Percentiles rank a stretch among this genome's conserved stretches.
phyloP scores from a whole-genome alignment of 2,888 invertebrate genomes.

The Invenusta paracnida region DNA sequence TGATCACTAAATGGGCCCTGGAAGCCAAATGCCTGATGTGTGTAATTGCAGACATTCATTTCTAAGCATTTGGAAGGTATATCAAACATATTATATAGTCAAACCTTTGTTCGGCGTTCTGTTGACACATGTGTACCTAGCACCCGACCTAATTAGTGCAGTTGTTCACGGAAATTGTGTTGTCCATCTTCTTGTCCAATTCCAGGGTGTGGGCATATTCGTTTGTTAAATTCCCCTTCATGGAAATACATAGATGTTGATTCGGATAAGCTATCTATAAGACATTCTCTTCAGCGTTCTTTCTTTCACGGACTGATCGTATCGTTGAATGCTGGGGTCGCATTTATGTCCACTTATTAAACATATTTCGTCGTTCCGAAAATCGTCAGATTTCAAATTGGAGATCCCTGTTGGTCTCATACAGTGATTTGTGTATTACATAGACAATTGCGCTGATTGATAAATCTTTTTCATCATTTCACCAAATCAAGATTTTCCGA shows the following conservation, averaged over 20 bases:
- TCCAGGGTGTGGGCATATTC: neutral
- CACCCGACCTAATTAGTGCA: neutral
- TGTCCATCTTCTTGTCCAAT: neutral
- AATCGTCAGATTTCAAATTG: neutral
- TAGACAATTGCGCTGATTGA: neutral
- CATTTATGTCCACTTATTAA: neutral
- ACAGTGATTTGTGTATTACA: neutral
- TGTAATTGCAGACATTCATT: slow-evolving; percentile 5
- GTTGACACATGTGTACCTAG: slow-evolving; percentile 4
- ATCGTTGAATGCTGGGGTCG: neutral
- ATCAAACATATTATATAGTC: slow-evolving; percentile 17
- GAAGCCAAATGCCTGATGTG: slow-evolving; percentile 22
- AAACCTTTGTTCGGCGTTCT: slow-evolving; percentile 6
- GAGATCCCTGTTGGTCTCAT: neutral
- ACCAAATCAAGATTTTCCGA: neutral
- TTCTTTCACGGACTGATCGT: neutral
- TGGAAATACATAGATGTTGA: neutral
- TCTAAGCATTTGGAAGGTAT: slow-evolving; percentile 26
- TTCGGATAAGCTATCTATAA: neutral
- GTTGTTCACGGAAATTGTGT: neutral
- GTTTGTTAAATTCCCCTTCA: neutral
- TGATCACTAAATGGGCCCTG: neutral
- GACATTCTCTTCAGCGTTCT: neutral
- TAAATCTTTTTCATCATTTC: neutral
- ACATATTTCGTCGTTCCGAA: neutral